Base-by-base conservation (phyloP, 2,888 invertebrate genomes). In the Leucozona laternaria region DNA sequence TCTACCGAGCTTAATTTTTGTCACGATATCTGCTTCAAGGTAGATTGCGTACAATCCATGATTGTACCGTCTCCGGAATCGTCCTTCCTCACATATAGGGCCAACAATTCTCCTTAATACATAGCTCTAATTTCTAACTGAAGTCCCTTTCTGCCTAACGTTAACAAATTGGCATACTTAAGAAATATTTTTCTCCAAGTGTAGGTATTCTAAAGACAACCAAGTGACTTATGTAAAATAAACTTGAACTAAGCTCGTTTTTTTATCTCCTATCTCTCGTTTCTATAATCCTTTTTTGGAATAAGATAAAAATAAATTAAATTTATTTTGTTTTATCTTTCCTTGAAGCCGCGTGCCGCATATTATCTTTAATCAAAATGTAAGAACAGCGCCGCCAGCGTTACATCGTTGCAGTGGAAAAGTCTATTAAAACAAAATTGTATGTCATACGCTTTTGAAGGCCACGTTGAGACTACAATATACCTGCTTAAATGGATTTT, bases 341-440 rank as follows among this genome's bases (percentile, higher is more conserved):
- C 58, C 37, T 57, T 34, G 34, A 58, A 34, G 34, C 34, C 11
- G 20, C 34, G 17, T 20, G 34, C 20, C 20, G 34, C 58, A 37
- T 37, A 2, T 58, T 58, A 58, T 58, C 58, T n/a, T n/a, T 58
- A 58, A 58, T 58, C 58, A 20, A 58, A 58, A 58, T 58, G 13
- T 58, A 58, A 58, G 13, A 31, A 5, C 17, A 17, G 17, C 10
- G 11, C 10, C 13, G 13, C 4, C 8, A 31, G 11, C 10, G 13
- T 34, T 11, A 58, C 17, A 20, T 53, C 8, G 25, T 53, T 15
- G 15, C 13, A 53, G 8, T 25, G 10, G 13, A 53, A 15, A 13
- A 53, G 7, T 53, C 15, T 53, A 7, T 25, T 53, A 8, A 53
- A 22, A 50, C 8, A 22, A 20, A 5, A 22, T 17, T 8, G 15